These are phyloP conservation scores for Diaphora mendica DNA, from an alignment of 2,888 invertebrate genomes.

Conservation along the genomic window DNA sequence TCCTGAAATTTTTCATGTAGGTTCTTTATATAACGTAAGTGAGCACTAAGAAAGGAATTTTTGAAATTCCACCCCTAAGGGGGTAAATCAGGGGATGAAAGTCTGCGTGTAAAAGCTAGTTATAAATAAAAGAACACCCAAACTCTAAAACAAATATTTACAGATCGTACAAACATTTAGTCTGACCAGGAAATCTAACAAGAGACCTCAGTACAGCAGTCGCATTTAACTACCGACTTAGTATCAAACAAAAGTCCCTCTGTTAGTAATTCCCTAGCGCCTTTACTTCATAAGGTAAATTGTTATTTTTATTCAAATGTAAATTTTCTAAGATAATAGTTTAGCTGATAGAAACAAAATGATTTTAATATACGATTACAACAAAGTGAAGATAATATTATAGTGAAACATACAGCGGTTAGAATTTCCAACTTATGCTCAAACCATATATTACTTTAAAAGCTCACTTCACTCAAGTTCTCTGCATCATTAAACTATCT, in stretches of 20 bases:
- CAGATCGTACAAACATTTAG: no score
- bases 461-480: conserved; percentile 69
- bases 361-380: neutral
- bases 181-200: no score
- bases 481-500: conserved; percentile 65
- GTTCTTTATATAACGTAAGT: no score
- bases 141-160: no score
- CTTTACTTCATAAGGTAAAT: neutral
- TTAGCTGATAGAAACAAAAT: neutral
- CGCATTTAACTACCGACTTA: neutral
- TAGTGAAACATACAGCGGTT: conserved; percentile 50
- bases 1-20: no score
- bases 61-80: no score
- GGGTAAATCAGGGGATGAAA: no score
- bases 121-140: no score
- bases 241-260: neutral
- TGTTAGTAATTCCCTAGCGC: neutral
- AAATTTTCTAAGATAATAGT: neutral
- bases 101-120: no score
- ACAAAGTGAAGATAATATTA: conserved; percentile 26
- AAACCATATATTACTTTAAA: conserved; percentile 79
- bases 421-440: conserved; percentile 74
- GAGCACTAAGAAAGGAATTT: no score
- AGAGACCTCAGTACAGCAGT: no score
- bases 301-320: neutral